Evolutionary conservation across 2,888 invertebrate genomes (phyloP).

Genomic region (Sturmia bella): DNA sequence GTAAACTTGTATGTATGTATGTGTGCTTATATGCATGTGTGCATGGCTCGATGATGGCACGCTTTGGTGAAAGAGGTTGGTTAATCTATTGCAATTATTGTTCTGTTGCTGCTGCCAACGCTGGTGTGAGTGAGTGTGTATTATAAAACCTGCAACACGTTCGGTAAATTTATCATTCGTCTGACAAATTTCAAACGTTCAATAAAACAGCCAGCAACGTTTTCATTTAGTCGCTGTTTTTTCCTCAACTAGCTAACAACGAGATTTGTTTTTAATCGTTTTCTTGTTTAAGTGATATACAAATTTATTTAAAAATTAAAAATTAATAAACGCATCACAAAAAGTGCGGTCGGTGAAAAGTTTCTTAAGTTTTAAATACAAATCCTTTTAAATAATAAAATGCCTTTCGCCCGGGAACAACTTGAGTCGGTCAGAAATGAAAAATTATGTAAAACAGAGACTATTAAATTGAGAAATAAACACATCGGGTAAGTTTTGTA

Average conservation of each 20-base stretch:
- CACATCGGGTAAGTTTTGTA: conserved; percentile 88
- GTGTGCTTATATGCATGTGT: not conserved
- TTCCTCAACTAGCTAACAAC: conserved; percentile 15
- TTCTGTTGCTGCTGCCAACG: conserved; percentile 11
- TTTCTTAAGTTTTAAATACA: conserved; percentile 10
- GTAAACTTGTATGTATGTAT: not conserved
- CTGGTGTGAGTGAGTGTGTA: conserved; percentile 33
- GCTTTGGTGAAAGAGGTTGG: conserved; percentile 6
- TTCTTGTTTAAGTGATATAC: not conserved
- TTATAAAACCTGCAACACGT: conserved; percentile 75
- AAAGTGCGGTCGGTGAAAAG: conserved; percentile 7
- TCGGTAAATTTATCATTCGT: conserved; percentile 75
- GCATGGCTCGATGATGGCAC: not conserved
- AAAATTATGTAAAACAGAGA: conserved; percentile 90
- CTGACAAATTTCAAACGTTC: conserved; percentile 72
- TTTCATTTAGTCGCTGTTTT: conserved; percentile 40
- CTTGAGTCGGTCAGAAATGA: conserved; percentile 82
- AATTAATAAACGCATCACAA: not conserved
- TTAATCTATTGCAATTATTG: conserved; percentile 18
- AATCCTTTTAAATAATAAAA: conserved; percentile 64
- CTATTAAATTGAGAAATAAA: conserved; percentile 90
- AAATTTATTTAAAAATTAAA: not conserved
- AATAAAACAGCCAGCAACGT: conserved; percentile 56
- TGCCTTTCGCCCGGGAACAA: conserved; percentile 79
- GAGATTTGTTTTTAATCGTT: conserved; percentile 15